Conservation (phyloP, 1,140 invertebrate genomes). For the Chionoecetes opilio region DNA sequence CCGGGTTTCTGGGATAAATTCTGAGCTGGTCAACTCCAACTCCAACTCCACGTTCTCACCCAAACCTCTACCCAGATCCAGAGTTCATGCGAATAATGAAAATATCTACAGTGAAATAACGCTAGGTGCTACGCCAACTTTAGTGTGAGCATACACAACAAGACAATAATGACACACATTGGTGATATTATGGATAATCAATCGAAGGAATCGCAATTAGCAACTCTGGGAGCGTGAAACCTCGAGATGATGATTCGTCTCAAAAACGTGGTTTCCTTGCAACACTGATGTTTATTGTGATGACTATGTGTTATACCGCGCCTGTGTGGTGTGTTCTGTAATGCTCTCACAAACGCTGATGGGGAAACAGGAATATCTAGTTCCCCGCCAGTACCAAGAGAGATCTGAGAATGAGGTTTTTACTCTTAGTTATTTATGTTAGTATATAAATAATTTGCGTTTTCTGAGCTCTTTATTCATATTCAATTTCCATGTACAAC, state of each 20-base stretch:
- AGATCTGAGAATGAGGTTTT: no score
- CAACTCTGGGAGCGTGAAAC: not conserved
- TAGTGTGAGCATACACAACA: conserved; percentile 52
- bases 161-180: not conserved
- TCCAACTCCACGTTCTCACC: not conserved
- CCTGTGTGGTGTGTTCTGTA: no score
- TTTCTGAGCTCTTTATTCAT: no score
- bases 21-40: not conserved
- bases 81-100: conserved; percentile 37
- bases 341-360: no score
- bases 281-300: no score
- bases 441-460: conserved; percentile 18
- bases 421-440: conserved; percentile 39
- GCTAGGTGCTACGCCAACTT: conserved; percentile 33
- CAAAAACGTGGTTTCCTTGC: no score
- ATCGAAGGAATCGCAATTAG: not conserved
- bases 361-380: no score
- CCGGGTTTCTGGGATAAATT: conserved; percentile 9
- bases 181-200: not conserved
- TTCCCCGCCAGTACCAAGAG: no score
- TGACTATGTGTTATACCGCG: no score
- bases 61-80: conserved; percentile 57
- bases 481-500: no score
- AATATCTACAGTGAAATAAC: conserved; percentile 73
- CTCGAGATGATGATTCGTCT: not conserved